phyloP scores from a whole-genome alignment of 92 coral and sea anemone species.

The Metridium senile region DNA sequence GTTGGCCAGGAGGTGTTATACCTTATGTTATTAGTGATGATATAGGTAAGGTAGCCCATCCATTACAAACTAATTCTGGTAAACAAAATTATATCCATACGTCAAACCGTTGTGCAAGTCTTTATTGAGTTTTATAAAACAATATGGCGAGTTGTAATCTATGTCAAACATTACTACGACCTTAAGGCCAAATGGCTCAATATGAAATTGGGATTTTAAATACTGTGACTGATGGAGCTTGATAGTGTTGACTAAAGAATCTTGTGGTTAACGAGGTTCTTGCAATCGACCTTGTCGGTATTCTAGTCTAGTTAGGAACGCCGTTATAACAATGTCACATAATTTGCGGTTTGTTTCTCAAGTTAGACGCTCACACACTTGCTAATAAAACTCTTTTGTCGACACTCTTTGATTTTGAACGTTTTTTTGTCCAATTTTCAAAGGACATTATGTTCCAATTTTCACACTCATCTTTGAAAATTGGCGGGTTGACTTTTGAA shows the following conservation, averaged over 20 bases:
- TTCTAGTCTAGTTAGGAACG: conserved; percentile 2
- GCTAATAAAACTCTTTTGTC: conserved; percentile 27
- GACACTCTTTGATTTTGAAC: neutral
- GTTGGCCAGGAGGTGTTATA: conserved; percentile 93
- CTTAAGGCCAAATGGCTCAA: conserved; percentile 24
- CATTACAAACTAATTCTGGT: conserved; percentile 28
- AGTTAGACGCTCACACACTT: conserved; percentile 9
- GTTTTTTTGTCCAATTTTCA: conserved; percentile 5
- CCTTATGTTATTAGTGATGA: conserved; percentile 80
- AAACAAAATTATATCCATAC: conserved; percentile 50
- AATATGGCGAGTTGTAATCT: conserved; percentile 55
- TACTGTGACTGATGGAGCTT: conserved; percentile 24
- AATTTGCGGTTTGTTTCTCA: conserved; percentile 26
- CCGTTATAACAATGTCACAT: neutral
- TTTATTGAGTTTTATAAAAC: conserved; percentile 53
- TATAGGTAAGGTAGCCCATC: conserved; percentile 62
- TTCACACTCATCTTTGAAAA: conserved; percentile 34
- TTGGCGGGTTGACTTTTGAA: conserved; percentile 24
- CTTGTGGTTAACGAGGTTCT: neutral
- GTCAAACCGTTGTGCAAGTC: conserved; percentile 47
- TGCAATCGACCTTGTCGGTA: neutral
- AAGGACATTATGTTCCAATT: conserved; percentile 23
- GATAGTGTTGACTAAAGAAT: conserved; percentile 13
- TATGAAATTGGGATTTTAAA: conserved; percentile 37
- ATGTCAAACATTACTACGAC: conserved; percentile 51